Evolutionary conservation across 2,797 vertebrate genomes (phyloP).

Genomic region (Enteromius radiatus): DNA sequence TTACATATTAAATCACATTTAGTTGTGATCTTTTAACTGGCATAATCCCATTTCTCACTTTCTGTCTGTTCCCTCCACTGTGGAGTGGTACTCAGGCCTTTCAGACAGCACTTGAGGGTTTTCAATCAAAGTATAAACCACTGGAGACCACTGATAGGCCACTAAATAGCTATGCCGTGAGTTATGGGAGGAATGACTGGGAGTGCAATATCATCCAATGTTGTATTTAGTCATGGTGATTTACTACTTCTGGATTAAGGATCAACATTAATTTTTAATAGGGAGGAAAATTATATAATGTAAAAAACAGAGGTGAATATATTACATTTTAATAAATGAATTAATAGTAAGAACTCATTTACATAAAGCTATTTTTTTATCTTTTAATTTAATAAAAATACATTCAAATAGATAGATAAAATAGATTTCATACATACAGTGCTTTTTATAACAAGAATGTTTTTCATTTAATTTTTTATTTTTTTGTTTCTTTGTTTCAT

Average conservation of each 20-base stretch:
- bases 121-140: not conserved
- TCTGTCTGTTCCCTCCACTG: not conserved
- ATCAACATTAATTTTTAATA: not conserved
- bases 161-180: not conserved
- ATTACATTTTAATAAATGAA: not conserved
- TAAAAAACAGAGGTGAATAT: not conserved
- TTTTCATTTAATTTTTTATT: not conserved
- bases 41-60: not conserved
- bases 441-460: not conserved
- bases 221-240: constrained; percentile 10
- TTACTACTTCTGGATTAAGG: not conserved
- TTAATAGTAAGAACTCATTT: not conserved
- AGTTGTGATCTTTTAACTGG: not conserved
- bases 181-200: constrained; percentile 4
- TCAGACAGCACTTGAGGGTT: constrained; percentile 9
- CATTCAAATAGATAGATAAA: not conserved
- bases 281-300: not conserved
- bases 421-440: not conserved
- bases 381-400: not conserved
- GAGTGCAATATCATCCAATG: not conserved
- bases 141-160: not conserved
- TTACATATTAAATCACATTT: not conserved
- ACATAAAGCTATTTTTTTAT: not conserved
- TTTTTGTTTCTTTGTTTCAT: not conserved
- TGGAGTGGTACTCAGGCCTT: constrained; percentile 10